phyloP scores from a whole-genome alignment of 1,140 invertebrate species.

The Leguminivora glycinivorella region DNA sequence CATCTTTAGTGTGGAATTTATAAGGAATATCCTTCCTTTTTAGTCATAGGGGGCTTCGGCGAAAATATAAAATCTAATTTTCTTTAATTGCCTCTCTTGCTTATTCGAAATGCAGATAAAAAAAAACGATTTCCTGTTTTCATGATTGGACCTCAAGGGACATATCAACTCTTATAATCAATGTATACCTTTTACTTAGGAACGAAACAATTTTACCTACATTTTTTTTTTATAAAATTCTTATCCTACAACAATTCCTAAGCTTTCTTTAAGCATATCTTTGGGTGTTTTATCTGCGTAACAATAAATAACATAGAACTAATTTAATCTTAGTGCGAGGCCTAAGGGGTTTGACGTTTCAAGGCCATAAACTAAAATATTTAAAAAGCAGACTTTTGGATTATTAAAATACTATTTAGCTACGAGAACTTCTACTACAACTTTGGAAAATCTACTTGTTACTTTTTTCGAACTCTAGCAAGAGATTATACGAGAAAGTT shows the following conservation, averaged over 20 bases:
- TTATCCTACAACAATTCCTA: background rate
- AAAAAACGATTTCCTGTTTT: no score
- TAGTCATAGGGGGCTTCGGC: no score
- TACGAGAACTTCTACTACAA: no score
- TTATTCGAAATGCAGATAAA: background rate
- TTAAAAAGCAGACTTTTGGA: no score
- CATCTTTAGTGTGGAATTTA: no score
- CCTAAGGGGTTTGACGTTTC: background rate
- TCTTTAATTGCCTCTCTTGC: no score
- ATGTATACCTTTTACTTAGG: background rate
- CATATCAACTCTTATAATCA: background rate
- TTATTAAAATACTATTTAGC: no score
- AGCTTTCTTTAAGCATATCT: conserved; percentile 35
- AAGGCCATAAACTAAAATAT: background rate
- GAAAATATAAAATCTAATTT: no score
- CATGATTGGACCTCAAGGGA: background rate
- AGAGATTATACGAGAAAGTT: no score
- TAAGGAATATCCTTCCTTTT: no score
- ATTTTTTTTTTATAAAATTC: conserved; percentile 13
- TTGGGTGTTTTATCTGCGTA: conserved; percentile 47
- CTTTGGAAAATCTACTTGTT: no score
- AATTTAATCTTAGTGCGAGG: background rate
- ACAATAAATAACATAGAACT: conserved; percentile 26
- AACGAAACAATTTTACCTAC: background rate
- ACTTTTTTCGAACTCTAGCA: no score